Evolutionary conservation across 2,113 vertebrate genomes (phyloP), one percentile per base, ranked within the genome.

Genomic region (Notiomystis cincta): DNA sequence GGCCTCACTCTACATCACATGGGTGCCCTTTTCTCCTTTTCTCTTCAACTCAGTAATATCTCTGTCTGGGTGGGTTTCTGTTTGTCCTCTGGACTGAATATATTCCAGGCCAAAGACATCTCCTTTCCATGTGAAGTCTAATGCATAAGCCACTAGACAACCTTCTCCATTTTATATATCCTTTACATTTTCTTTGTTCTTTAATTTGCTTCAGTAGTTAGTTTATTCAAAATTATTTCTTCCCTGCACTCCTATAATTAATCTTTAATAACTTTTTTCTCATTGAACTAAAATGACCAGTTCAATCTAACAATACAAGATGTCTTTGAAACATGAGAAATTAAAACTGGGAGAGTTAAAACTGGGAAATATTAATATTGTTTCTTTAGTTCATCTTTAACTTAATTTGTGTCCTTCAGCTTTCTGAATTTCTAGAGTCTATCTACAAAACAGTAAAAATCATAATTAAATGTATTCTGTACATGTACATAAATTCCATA

Each of bases 1-100:
- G 51, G 11, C 51, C 24, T 71, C 1, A 0, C 7, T 51, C 7
- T 82, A 5, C 16, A 53, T 51, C 47, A 57, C 7, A 1, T 27
- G 50, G 21, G 17, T 54, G 24, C 31, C 35, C 31, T 81, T 56
- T 8, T 60, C 30, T 64, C 10, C 24, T 61, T 69, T 73, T 33
- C 13, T 60, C 14, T 82, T 73, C 47, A 9, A 27, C 38, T 44
- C 15, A 61, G 18, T 57, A 51, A 57, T 57, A 30, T 30, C 19
- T 64, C 78, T 56, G 0, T 58, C 38, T 77, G 13, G 14, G n/a
- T 25, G 22, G 20, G 10, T 77, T 67, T 84, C 38, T 84, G n/a
- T 25, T 48, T 89, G 42, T 79, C 40, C 27, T 87, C 25, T 44
- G 22, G 14, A 44, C 6, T 64, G 54, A 66, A 57, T 27, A 33